Evolutionary conservation across 2,797 vertebrate genomes (phyloP).

Genomic region (Lophius americanus): DNA sequence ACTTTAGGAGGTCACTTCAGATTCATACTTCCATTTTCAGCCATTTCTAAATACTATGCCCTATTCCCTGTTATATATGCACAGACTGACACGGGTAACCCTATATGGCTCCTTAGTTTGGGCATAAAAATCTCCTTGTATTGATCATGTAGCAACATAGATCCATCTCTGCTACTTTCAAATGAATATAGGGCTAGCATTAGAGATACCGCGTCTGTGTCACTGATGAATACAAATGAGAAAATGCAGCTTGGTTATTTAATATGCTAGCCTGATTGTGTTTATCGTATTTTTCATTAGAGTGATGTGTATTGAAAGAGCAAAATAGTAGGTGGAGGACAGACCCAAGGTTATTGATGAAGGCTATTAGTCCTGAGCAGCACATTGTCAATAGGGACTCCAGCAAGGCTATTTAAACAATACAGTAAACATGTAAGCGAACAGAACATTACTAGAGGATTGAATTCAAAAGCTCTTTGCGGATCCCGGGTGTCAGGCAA

Average conservation of each 20-base stretch:
- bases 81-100: too few relatives aligned
- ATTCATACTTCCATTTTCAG: too few relatives aligned
- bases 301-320: constrained; percentile 73
- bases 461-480: constrained; percentile 63
- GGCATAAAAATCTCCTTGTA: constrained; percentile 10
- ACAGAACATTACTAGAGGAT: constrained; percentile 67
- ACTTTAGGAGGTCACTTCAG: too few relatives aligned
- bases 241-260: constrained; percentile 60
- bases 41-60: too few relatives aligned
- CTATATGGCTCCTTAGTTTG: too few relatives aligned
- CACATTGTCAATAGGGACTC: constrained; percentile 73
- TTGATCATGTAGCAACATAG: constrained; percentile 25
- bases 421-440: constrained; percentile 74
- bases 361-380: constrained; percentile 76
- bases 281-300: constrained; percentile 82
- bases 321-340: constrained; percentile 70
- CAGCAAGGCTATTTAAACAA: constrained; percentile 72
- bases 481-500: constrained; percentile 62
- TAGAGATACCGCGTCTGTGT: constrained; percentile 69
- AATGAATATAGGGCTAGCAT: constrained; percentile 70
- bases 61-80: too few relatives aligned
- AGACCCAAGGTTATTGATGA: constrained; percentile 81
- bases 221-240: constrained; percentile 78
- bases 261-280: constrained; percentile 73
- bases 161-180: constrained; percentile 56